phyloP scores from a whole-genome alignment of 2,113 vertebrate species.

The Sander lucioperca region DNA sequence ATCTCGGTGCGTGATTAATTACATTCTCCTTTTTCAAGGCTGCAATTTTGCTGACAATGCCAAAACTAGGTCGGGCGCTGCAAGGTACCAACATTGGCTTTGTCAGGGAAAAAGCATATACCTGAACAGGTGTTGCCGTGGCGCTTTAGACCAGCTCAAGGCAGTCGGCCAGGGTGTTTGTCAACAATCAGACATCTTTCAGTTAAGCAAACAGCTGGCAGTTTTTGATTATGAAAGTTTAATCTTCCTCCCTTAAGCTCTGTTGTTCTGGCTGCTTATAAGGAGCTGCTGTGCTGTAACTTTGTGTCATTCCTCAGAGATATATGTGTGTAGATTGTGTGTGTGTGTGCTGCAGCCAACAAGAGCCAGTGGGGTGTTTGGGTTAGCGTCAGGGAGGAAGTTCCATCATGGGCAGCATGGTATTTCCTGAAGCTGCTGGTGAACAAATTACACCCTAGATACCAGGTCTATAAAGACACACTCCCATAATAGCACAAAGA shows the following conservation, averaged over 20 bases:
- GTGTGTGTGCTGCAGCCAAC: slow-evolving; percentile 16
- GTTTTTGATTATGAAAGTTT: not conserved
- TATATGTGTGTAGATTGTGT: slow-evolving; percentile 22
- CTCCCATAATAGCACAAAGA: not conserved
- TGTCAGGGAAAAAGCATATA: slow-evolving; percentile 6
- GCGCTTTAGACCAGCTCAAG: slow-evolving; percentile 8
- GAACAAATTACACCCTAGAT: slow-evolving; percentile 63
- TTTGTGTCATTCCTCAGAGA: slow-evolving; percentile 33
- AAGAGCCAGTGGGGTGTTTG: slow-evolving; percentile 64
- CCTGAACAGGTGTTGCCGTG: slow-evolving; percentile 59
- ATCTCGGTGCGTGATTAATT: slow-evolving; percentile 72
- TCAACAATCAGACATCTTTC: not conserved
- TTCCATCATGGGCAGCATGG: slow-evolving; percentile 71
- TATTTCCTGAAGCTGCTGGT: slow-evolving; percentile 79
- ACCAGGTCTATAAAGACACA: slow-evolving; percentile 13
- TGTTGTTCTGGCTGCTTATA: not conserved
- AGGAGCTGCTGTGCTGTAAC: not conserved
- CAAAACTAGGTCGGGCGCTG: slow-evolving; percentile 53
- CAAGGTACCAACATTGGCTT: slow-evolving; percentile 13
- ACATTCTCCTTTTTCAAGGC: slow-evolving; percentile 46
- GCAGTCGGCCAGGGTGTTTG: not conserved
- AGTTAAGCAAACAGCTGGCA: slow-evolving; percentile 1
- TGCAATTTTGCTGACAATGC: slow-evolving; percentile 60
- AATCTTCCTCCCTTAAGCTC: not conserved
- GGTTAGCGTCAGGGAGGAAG: slow-evolving; percentile 69